Evolutionary conservation across 2,113 vertebrate species (phyloP).

Genomic region (Diglossa brunneiventris): DNA sequence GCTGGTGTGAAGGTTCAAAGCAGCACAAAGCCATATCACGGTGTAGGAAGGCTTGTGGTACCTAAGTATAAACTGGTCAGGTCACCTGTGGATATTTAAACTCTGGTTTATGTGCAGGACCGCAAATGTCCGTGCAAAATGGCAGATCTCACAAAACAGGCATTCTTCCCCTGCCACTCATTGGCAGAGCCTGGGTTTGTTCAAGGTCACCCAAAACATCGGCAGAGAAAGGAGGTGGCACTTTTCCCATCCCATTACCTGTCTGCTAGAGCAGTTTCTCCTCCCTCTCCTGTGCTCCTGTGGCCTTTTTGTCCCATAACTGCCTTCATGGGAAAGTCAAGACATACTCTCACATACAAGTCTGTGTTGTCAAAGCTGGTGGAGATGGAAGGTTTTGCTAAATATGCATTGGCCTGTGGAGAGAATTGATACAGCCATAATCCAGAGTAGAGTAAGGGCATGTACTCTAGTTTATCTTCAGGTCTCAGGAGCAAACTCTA

Average conservation of each 20-base stretch:
- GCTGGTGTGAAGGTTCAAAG: not conserved
- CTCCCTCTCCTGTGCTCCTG: not conserved
- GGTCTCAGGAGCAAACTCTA: not conserved
- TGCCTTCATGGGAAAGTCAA: not conserved
- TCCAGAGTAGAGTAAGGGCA: not conserved
- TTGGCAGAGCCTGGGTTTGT: not conserved
- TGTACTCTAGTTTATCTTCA: not conserved
- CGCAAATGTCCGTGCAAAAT: not conserved
- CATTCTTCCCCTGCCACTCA: not conserved
- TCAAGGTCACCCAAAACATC: not conserved
- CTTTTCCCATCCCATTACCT: not conserved
- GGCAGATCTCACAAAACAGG: not conserved
- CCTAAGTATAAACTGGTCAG: not conserved
- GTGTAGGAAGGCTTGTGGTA: not conserved
- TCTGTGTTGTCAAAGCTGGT: not conserved
- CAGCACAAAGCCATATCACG: fast-evolving
- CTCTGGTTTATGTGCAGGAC: not conserved
- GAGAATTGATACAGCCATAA: not conserved
- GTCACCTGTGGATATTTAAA: not conserved
- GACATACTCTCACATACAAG: fast-evolving
- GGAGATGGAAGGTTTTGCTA: not conserved
- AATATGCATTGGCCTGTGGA: not conserved
- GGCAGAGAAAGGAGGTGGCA: fast-evolving
- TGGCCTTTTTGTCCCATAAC: fast-evolving
- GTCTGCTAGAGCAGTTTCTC: not conserved